These are phyloP conservation scores for Choloepus didactylus DNA, from an alignment of 2,797 vertebrate genomes.

Conservation along the genomic window DNA sequence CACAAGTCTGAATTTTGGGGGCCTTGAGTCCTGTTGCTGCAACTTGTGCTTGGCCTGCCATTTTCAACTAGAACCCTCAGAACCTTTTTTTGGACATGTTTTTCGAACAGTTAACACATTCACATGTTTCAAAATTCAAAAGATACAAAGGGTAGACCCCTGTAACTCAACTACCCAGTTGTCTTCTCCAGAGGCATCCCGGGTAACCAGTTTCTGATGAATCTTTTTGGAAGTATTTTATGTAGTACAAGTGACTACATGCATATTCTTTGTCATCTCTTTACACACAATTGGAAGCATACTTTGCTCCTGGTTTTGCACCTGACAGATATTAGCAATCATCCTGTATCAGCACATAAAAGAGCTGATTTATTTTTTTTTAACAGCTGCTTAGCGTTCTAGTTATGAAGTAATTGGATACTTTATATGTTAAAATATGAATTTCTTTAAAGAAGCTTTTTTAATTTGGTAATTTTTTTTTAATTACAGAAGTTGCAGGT, in stretches of 20 bases:
- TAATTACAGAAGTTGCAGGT: too few relatives aligned
- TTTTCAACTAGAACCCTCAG: neutral
- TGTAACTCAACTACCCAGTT: neutral
- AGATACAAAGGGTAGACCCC: neutral
- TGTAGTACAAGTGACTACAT: neutral
- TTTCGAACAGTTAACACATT: neutral
- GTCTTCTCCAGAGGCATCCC: neutral
- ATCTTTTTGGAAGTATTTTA: neutral
- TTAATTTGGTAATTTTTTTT: too few relatives aligned
- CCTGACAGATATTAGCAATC: neutral
- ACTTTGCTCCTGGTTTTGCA: neutral
- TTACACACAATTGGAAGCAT: neutral
- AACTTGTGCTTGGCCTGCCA: neutral
- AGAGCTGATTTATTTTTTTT: neutral
- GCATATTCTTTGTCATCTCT: neutral
- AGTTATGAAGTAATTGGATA: neutral
- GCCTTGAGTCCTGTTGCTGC: neutral
- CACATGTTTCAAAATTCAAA: slow-evolving; percentile 2
- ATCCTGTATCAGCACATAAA: neutral
- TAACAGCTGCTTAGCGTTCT: neutral
- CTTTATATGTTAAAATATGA: neutral
- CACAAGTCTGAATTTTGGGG: neutral
- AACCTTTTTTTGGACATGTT: neutral
- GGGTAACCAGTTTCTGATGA: neutral
- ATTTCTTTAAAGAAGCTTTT: neutral